Evolutionary conservation across 2,888 invertebrate genomes (phyloP).

Genomic region (Chrysolina haemoptera): DNA sequence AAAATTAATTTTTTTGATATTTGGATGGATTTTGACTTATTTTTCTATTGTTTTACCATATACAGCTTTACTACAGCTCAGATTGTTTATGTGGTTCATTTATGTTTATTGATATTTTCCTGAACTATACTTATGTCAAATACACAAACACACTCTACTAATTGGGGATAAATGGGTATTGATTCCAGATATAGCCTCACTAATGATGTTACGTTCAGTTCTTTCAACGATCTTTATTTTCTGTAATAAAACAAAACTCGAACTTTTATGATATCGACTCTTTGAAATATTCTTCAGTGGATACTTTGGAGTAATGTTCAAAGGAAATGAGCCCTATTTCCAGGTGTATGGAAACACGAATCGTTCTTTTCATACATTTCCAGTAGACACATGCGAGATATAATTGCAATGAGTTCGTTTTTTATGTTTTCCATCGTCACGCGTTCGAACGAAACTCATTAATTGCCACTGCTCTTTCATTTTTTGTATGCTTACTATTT

Average conservation of each 20-base stretch:
- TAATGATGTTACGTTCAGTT: background rate
- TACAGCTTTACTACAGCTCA: no score
- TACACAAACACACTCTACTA: no score
- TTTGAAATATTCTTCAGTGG: background rate
- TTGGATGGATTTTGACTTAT: no score
- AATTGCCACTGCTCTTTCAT: no score
- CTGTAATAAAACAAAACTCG: background rate
- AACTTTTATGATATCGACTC: background rate
- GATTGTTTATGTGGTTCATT: no score
- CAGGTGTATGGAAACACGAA: background rate
- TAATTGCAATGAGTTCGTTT: background rate
- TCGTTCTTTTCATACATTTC: background rate
- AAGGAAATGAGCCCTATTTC: slow-evolving; percentile 1
- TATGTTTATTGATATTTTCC: no score
- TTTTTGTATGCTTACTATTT: no score
- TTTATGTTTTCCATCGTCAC: background rate
- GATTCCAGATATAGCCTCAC: no score
- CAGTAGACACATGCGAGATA: background rate
- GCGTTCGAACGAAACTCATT: background rate
- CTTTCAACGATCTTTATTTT: background rate
- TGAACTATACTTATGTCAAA: no score
- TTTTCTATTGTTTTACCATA: no score
- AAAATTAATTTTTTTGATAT: no score
- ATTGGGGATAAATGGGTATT: no score
- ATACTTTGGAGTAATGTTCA: background rate